Percentiles rank a stretch among this genome's conserved stretches.
Conservation (phyloP, 2,113 vertebrate genomes). For the Vidua macroura region DNA sequence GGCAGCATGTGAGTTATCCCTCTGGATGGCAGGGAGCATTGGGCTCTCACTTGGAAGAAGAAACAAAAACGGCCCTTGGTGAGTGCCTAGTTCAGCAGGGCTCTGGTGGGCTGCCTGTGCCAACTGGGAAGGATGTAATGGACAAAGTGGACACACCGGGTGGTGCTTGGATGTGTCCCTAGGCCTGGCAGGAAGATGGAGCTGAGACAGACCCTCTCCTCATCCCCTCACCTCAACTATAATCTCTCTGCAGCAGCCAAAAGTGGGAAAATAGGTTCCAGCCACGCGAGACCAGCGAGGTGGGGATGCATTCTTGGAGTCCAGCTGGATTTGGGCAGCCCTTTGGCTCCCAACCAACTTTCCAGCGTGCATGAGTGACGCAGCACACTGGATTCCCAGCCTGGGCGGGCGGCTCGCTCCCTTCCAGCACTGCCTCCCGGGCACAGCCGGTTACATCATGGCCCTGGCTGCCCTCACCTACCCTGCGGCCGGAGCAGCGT, state of each 20-base stretch:
- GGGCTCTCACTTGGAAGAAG: neutral
- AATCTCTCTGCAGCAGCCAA: accelerated
- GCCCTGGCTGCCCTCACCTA: neutral
- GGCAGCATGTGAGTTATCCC: slow-evolving; percentile 16
- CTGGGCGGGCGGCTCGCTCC: accelerated
- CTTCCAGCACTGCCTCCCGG: neutral
- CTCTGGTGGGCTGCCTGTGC: neutral
- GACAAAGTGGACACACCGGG: neutral
- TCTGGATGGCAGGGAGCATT: slow-evolving; percentile 26
- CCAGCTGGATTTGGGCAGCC: neutral
- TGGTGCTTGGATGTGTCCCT: neutral
- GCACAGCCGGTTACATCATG: neutral
- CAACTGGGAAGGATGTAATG: neutral
- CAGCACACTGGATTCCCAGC: neutral
- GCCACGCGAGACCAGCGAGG: accelerated
- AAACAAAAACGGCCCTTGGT: neutral
- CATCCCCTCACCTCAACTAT: neutral
- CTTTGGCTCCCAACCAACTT: slow-evolving; percentile 5
- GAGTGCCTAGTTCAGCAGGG: neutral
- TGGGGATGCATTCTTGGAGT: neutral
- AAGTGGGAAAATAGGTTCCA: neutral
- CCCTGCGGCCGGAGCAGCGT: accelerated
- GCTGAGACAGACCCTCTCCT: neutral
- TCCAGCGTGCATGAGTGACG: neutral
- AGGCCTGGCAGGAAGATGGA: neutral